Evolutionary conservation across 2,113 vertebrate genomes (phyloP).

Genomic region (Hydrochoerus hydrochaeris): DNA sequence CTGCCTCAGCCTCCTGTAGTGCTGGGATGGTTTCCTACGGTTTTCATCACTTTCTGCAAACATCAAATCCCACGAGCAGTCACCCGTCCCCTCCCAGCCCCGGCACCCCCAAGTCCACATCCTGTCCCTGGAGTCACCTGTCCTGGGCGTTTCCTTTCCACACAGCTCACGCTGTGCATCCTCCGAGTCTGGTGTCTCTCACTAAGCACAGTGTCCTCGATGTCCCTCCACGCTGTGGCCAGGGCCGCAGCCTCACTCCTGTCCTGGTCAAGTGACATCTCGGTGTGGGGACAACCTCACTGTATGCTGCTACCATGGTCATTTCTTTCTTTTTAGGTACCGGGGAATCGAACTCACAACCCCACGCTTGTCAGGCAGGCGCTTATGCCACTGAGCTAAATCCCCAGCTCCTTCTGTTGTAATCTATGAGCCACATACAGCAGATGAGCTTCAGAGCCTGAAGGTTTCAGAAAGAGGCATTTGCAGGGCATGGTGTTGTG

Average conservation of each 20-base stretch:
- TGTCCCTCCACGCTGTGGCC: not conserved
- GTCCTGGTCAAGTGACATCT: not conserved
- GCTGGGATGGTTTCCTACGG: not conserved
- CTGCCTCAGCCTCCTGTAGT: not conserved
- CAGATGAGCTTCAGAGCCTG: not conserved
- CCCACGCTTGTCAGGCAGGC: too few relatives aligned
- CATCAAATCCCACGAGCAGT: not conserved
- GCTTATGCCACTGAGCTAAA: too few relatives aligned
- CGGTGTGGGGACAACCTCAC: fast-evolving
- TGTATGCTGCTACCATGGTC: not conserved
- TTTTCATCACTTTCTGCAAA: not conserved
- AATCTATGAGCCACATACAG: not conserved
- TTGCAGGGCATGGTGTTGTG: not conserved
- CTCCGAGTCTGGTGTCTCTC: not conserved
- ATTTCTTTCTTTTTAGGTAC: not conserved
- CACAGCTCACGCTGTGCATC: not conserved
- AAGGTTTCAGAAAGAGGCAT: not conserved
- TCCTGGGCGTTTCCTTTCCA: not conserved
- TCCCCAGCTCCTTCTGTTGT: not conserved
- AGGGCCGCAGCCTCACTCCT: not conserved
- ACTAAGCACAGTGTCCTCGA: not conserved
- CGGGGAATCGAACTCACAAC: too few relatives aligned
- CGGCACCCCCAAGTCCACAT: not conserved
- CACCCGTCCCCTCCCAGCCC: not conserved
- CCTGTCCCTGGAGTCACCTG: not conserved